Evolutionary conservation across 2,113 vertebrate genomes (phyloP), one percentile per base, ranked within the genome.

Genomic region (Peromyscus polionotus): DNA sequence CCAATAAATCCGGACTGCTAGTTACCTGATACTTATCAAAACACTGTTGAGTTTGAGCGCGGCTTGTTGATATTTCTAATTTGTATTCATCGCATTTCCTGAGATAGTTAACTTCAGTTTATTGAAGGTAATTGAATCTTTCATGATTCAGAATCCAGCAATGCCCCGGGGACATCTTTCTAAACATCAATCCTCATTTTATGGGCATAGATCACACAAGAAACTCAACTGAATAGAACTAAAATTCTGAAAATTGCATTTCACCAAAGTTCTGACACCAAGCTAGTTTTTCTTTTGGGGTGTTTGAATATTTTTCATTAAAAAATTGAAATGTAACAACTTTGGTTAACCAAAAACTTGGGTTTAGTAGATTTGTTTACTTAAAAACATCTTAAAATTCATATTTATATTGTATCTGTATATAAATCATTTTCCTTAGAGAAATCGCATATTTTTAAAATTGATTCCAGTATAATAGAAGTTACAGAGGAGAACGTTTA

Each of bases 61-160:
- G 97, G 86, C 73, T 93, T 97, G 73, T 94, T 95, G 93, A 93
- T 93, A 80, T 86, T 97, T 96, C 94, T 95, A 93, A 96, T 97
- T 96, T 97, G 89, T 97, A 97, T 97, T 96, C 97, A 94, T 91
- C 91, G 88, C 89, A 86, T 96, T 94, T 95, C 96, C 65, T 96
- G 87, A 95, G 95, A 97, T 90, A 95, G 97, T 96, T 98, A 97
- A 97, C 94, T 97, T 97, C 89, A 97, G 97, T 97, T 97, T 98
- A 97, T 97, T 98, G 98, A 97, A 97, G 93, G 95, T 97, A 98
- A 98, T 98, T 98, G 97, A 97, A 98, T 98, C 97, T 97, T 97
- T 97, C 95, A 94, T 94, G 97, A 97, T 96, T 96, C 94, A 95
- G 93, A 97, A 96, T 94, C 33, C 7, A 9, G 79, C 72, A 96